Base-by-base conservation (phyloP, 2,888 invertebrate species). In the Cataglyphis livida region DNA sequence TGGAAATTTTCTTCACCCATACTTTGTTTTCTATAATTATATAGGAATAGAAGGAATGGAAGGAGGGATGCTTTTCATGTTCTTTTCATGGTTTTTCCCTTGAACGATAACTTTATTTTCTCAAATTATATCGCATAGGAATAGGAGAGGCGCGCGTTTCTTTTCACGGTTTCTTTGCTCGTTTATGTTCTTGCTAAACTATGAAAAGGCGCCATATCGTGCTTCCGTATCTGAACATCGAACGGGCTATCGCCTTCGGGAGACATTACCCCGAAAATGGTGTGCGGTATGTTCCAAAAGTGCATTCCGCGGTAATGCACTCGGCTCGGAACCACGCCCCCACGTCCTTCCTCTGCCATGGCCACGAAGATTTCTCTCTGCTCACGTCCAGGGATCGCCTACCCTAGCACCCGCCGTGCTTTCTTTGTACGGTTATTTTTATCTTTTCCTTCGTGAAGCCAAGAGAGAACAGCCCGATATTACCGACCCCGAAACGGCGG, bases 261-360 rank as follows among this genome's bases (percentile, higher is more conserved):
- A 71, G 35, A 44, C 84, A 78, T 82, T 78, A 84, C 82, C 71
- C 83, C 85, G 78, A 88, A 88, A 75, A 71, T 54, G 79, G 84
- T 85, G 84, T 70, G 82, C 85, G 76, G 71, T 84, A 51, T 75
- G 85, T 87, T 84, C 84, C 84, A 83, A 89, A 90, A 88, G 87
- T 83, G 85, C 78, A 82, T 83, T 82, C 82, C 75, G 71, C 70
- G 64, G 81, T 88, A 88, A 89, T 87, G 84, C 87, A 85, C 84
- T 82, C 65, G 61, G 74, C 83, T 76, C 74, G 61, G 82, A 78
- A 89, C 87, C 87, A 86, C 86, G 84, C 86, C 88, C 75, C 82
- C 82, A 76, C 75, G 82, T 88, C 83, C 75, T 87, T 87, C 83
- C 84, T 85, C 66, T 68, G 57, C 70, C 81, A 62, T 65, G 82